Evolutionary conservation across 1,140 invertebrate species (phyloP).

Genomic region (Diorhabda sublineata): DNA sequence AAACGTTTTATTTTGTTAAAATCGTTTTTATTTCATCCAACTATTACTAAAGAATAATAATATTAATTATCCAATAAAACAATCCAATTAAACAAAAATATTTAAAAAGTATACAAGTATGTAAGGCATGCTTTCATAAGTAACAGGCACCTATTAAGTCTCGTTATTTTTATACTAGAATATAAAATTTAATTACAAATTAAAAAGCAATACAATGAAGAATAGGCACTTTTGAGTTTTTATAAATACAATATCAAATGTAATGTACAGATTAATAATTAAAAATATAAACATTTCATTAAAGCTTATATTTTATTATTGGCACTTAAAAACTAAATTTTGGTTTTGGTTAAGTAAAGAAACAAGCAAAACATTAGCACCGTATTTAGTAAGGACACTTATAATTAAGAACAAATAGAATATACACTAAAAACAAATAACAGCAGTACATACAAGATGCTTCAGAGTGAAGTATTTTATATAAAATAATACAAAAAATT

Average conservation of each 20-base stretch:
- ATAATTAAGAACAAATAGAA: constrained; percentile 7
- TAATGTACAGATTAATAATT: constrained; percentile 16
- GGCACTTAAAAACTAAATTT: constrained; percentile 18
- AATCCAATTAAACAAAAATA: constrained; percentile 12
- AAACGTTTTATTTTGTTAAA: too few relatives aligned
- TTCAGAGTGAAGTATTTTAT: background rate
- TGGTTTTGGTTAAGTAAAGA: constrained; percentile 14
- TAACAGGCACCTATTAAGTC: constrained; percentile 20
- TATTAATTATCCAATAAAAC: constrained; percentile 11
- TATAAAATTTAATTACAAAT: constrained; percentile 12
- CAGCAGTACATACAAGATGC: background rate
- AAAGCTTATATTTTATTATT: constrained; percentile 20
- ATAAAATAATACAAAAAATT: background rate
- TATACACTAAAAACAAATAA: background rate
- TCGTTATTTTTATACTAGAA: constrained; percentile 11
- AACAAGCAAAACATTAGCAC: constrained; percentile 19
- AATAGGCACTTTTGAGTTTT: constrained; percentile 12
- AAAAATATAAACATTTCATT: constrained; percentile 5
- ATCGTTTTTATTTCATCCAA: constrained; percentile 4
- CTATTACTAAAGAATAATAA: constrained; percentile 12
- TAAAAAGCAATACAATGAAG: background rate
- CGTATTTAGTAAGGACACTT: constrained; percentile 17
- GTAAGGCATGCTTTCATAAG: constrained; percentile 14
- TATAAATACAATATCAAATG: constrained; percentile 11
- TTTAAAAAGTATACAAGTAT: constrained; percentile 9